Base-by-base conservation (phyloP, 2,888 invertebrate genomes). In the Hirtodrosophila histrioides region DNA sequence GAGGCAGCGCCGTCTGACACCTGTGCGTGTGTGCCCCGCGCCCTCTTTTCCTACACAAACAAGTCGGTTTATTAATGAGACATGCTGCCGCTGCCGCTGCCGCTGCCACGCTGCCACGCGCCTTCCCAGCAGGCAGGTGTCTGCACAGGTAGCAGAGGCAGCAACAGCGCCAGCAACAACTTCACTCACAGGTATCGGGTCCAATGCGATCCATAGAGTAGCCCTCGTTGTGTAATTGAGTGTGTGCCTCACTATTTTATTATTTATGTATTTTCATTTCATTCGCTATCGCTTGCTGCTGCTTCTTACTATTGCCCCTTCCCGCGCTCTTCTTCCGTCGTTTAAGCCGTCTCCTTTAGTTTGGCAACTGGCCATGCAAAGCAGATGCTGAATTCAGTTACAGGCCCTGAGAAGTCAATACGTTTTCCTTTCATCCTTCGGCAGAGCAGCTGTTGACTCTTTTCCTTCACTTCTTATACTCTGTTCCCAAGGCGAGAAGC, bases 41-140 rank as follows among this genome's bases (percentile, higher is more conserved):
- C 35, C 31, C 50, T 9, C 41, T 33, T 33, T 33, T n/a, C 29
- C 10, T n/a, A 24, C 44, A 11, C 33, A 35, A 7, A 7, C 36
- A 39, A 40, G 39, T 35, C 60, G 50, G 63, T 57, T 76, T 68
- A 70, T 77, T 84, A 84, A 84, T 80, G 85, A 79, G 77, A 58
- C 68, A 65, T 48, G 55, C 44, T 66, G 65, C 58, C 46, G 27
- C 64, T 33, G 49, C 35, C 12, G 39, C 36, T n/a, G 41, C 12
- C 39, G 46, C 45, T 37, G 29, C 17, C 23, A 51, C 17, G 17
- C 65, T 69, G 64, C 73, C 78, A 72, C 75, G 78, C 71, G 77
- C 72, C 64, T 40, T 55, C 39, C 44, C 49, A 31, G 55, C 36
- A 43, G 57, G 67, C 77, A 77, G 79, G 65, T 78, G 78, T 49